phyloP scores from a whole-genome alignment of 1,140 invertebrate species.

The Cylas formicarius region DNA sequence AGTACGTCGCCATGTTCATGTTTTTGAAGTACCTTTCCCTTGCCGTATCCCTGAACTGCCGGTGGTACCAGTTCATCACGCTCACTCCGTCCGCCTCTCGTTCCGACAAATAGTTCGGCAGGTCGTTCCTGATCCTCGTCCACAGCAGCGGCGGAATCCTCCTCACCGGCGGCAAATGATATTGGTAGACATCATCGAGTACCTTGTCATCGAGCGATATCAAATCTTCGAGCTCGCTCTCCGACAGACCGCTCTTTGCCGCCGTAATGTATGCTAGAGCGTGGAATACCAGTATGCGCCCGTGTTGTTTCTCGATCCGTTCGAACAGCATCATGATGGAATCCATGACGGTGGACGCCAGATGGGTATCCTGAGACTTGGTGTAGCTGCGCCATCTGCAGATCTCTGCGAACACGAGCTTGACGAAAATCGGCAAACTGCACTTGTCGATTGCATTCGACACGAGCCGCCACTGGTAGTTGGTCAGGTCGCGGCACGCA shows the following conservation, averaged over 20 bases:
- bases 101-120: conserved; percentile 93
- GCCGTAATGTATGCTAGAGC: conserved; percentile 92
- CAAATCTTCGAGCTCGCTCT: conserved; percentile 89
- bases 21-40: conserved; percentile 95
- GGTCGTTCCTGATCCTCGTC: conserved; percentile 90
- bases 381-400: conserved; percentile 96
- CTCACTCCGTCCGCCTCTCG: conserved; percentile 94
- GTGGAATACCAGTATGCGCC: conserved; percentile 85
- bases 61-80: conserved; percentile 95
- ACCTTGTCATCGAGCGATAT: conserved; percentile 90
- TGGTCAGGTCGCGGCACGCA: conserved; percentile 78
- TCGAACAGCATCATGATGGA: conserved; percentile 96
- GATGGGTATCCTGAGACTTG: conserved; percentile 81
- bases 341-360: conserved; percentile 94
- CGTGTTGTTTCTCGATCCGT: conserved; percentile 90
- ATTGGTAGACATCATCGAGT: conserved; percentile 97
- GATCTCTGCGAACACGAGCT: conserved; percentile 93
- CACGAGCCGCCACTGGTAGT: conserved; percentile 92
- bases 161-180: conserved; percentile 91
- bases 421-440: conserved; percentile 94
- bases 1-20: conserved; percentile 91
- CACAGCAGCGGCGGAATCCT: conserved; percentile 91
- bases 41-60: conserved; percentile 88
- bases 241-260: conserved; percentile 83
- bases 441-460: conserved; percentile 89